Evolutionary conservation across 2,888 invertebrate species (phyloP), one percentile per base, ranked within the genome.

Genomic region (Stenolophus ochropezus): DNA sequence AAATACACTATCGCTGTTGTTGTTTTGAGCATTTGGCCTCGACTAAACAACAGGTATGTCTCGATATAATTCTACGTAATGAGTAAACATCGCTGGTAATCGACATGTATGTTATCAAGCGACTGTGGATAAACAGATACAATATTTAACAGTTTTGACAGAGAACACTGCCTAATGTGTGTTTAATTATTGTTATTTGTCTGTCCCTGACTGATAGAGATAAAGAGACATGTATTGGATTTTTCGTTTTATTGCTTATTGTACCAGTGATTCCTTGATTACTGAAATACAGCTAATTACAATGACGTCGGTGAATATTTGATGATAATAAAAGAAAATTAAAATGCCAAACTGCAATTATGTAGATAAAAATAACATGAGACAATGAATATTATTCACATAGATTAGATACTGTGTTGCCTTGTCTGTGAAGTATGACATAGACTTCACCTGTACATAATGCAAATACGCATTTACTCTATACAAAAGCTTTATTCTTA

Each of bases 121-220:
- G 49, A 73, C 49, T 47, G 5, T 73, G 73, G 73, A 73, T 73
- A 73, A 73, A 49, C 49, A 73, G 47, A 73, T 73, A 73, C 14
- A 49, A 49, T 73, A 73, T 73, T 73, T 73, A 73, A 73, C 73
- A 73, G 27, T 73, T 69, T 27, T 69, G 65, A 69, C 65, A 69
- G 25, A 23, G 23, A 49, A 73, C 73, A 73, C 14, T 14, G 49
- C 5, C 73, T 73, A 73, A 73, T 73, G 73, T 73, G 21, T 73
- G 21, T 73, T 73, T 73, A 73, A 73, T 73, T 73, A 73, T 73
- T 73, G 73, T 49, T 73, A 73, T 73, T 73, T 73, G 73, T 73
- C 23, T 49, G 73, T 21, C 49, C 47, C 47, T 47, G 23, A n/a
- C n/a, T 18, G 73, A 73, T 73, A 73, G 21, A 11, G 73, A 73